These are phyloP conservation scores for Megaceryle alcyon DNA, from an alignment of 2,797 vertebrate species.

Conservation along the genomic window DNA sequence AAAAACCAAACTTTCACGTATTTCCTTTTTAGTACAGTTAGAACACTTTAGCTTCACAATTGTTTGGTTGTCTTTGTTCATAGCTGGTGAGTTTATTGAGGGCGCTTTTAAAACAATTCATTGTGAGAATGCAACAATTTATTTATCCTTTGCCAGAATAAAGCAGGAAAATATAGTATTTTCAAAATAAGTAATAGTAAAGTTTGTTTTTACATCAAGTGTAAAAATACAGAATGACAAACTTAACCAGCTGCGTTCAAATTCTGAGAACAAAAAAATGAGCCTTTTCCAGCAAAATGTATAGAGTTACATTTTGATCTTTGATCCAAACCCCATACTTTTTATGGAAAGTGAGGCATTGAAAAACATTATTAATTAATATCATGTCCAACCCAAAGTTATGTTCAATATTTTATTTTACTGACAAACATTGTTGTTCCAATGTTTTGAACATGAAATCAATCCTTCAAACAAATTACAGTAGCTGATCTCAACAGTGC, in stretches of 20 bases:
- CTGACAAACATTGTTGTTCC: background rate
- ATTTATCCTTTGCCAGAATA: background rate
- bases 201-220: background rate
- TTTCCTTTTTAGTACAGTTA: conserved; percentile 41
- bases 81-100: background rate
- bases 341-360: conserved; percentile 3
- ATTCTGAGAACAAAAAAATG: background rate
- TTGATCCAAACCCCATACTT: background rate
- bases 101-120: background rate
- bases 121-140: background rate
- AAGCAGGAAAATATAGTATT: background rate
- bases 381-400: conserved; percentile 1
- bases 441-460: conserved; percentile 22
- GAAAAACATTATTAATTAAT: conserved; percentile 52
- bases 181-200: background rate
- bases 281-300: background rate
- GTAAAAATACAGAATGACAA: background rate
- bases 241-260: background rate
- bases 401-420: conserved; percentile 49
- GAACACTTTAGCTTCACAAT: background rate
- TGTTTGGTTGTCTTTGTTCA: background rate
- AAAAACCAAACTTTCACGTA: background rate
- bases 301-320: background rate
- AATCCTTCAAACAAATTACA: conserved; percentile 46
- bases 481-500: background rate